Evolutionary conservation across 2,797 vertebrate genomes (phyloP), one percentile per base, ranked within the genome.

Genomic region (Chromis chromis): DNA sequence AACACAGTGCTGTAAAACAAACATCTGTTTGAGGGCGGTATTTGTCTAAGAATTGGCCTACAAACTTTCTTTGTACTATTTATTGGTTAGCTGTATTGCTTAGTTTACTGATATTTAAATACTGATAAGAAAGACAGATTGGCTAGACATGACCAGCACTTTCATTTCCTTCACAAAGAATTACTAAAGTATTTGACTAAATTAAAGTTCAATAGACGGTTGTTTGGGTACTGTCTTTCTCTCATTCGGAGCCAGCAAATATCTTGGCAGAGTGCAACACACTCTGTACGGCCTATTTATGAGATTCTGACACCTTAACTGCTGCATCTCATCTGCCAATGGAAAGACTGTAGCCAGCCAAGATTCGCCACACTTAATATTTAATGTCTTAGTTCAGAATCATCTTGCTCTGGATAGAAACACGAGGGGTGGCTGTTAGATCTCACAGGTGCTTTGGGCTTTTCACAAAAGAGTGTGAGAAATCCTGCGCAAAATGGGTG

Each of bases 351-450:
- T 42, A 24, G 69, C 60, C 72, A 79, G 85, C 86, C 88, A 91
- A 86, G 84, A 90, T 82, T 90, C 85, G 82, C 78, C 68, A 54
- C 70, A 28, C 77, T 93, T 88, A 90, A 93, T 92, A 94, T 91
- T 93, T 92, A 82, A 94, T 84, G 67, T 57, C 67, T 82, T 76
- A 72, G 65, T 78, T 87, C 74, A 85, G 82, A 82, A 91, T 72
- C 74, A 68, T 86, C 64, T 67, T 65, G 50, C 86, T 79, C 36
- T 55, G 33, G 68, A 73, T 58, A 81, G 66, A 79, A 75, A 79
- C 52, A 61, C 67, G 28, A 73, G 61, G 39, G 21, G 21, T 66
- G 60, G 67, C 78, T 83, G 87, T 81, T 79, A 86, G 67, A 88
- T 86, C 73, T 87, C 83, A 71, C 84, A 81, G 81, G 83, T 69